phyloP scores from a whole-genome alignment of 2,113 vertebrate genomes.

The Scomber colias region DNA sequence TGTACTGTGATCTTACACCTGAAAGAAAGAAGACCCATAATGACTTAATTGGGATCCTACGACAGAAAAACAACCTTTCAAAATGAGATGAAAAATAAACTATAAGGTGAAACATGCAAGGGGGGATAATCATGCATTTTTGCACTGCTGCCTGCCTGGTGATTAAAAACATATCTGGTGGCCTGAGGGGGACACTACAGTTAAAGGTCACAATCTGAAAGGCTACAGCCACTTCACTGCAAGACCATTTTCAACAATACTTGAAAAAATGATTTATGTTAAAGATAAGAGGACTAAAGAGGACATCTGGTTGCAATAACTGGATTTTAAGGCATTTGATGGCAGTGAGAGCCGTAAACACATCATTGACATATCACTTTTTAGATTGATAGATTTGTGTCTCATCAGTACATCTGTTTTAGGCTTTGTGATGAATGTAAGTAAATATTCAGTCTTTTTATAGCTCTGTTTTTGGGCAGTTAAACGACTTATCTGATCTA shows the following conservation, averaged over 20 bases:
- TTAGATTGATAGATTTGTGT: too few species aligned
- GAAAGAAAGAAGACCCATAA: neutral
- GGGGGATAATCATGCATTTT: constrained; percentile 6
- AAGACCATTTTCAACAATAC: constrained; percentile 36
- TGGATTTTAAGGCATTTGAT: too few species aligned
- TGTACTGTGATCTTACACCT: neutral
- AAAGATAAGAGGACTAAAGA: neutral
- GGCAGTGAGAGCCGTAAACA: too few species aligned
- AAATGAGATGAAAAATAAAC: neutral
- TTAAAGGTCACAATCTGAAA: constrained; percentile 74
- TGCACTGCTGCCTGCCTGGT: neutral
- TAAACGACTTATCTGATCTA: too few species aligned
- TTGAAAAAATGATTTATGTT: constrained; percentile 38
- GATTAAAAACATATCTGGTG: constrained; percentile 54
- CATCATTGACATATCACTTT: too few species aligned
- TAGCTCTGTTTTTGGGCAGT: too few species aligned
- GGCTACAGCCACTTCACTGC: constrained; percentile 34
- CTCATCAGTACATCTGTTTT: too few species aligned
- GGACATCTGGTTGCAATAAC: too few species aligned
- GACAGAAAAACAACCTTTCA: neutral
- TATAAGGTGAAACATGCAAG: constrained; percentile 6
- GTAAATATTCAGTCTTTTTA: too few species aligned
- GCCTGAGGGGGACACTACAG: constrained; percentile 52
- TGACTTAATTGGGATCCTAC: neutral
- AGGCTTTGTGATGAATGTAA: too few species aligned